Evolutionary conservation across 2,888 invertebrate species (phyloP).

Genomic region (Lysandra bellargus): DNA sequence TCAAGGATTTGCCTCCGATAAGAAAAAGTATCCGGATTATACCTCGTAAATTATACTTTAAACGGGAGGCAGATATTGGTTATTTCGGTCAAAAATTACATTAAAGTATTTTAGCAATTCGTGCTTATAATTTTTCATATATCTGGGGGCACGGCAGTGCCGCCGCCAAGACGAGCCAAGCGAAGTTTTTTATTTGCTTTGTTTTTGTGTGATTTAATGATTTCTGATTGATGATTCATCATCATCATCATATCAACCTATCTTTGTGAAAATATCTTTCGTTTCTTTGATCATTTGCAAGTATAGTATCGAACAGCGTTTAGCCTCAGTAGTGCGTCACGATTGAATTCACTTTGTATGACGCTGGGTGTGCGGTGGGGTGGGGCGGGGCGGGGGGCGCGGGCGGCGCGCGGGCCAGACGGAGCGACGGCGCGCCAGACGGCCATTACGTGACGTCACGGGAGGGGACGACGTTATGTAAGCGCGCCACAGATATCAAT

Average conservation of each 20-base stretch:
- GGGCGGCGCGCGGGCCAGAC: conserved; percentile 54
- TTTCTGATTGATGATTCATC: too few species aligned
- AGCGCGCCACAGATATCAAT: conserved; percentile 55
- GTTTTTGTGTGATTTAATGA: neutral
- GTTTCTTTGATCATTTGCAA: neutral
- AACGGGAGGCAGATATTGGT: neutral
- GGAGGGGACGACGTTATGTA: conserved; percentile 58
- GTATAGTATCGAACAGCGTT: conserved; percentile 12
- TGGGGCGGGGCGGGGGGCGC: conserved; percentile 39
- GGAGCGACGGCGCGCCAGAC: conserved; percentile 61
- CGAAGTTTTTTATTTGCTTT: neutral
- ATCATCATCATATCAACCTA: too few species aligned
- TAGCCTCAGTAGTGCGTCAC: conserved; percentile 31
- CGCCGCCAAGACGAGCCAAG: too few species aligned
- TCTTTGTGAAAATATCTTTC: too few species aligned
- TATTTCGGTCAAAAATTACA: neutral
- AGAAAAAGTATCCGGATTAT: neutral
- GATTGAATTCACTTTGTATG: conserved; percentile 34
- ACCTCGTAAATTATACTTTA: neutral
- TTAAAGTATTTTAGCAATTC: too few species aligned
- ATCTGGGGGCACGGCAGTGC: too few species aligned
- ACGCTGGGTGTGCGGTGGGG: conserved; percentile 37
- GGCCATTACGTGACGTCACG: conserved; percentile 67
- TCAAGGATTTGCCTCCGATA: neutral
- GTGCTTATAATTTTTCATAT: neutral